Evolutionary conservation across 2,888 invertebrate genomes (phyloP).

Genomic region (Mythimna lalbum): DNA sequence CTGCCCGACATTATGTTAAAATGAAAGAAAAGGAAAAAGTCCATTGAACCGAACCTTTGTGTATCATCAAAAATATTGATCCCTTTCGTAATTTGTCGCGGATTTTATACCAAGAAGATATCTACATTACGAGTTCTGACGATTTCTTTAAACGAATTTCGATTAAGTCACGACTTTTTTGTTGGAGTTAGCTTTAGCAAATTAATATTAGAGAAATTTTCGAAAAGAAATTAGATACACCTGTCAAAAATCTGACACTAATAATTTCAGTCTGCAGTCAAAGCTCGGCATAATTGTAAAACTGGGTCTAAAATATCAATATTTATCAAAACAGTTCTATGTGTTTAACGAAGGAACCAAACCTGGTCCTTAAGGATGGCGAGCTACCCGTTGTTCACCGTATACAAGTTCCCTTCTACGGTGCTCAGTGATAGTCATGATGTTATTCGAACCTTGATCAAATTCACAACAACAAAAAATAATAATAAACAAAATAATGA

Average conservation of each 20-base stretch:
- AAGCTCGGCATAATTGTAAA: not conserved
- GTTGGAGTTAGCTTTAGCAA: not conserved
- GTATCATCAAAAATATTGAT: slow-evolving; percentile 11
- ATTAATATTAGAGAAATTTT: not conserved
- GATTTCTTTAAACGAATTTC: slow-evolving; percentile 1
- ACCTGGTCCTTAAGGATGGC: too few relatives aligned
- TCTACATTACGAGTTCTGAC: too few relatives aligned
- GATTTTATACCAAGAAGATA: not conserved
- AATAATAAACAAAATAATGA: too few relatives aligned
- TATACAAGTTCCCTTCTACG: not conserved
- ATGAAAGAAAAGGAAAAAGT: too few relatives aligned
- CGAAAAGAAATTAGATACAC: not conserved
- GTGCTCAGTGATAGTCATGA: too few relatives aligned
- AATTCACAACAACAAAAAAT: slow-evolving; percentile 3
- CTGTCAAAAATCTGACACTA: not conserved
- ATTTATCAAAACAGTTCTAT: too few relatives aligned
- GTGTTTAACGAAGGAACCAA: too few relatives aligned
- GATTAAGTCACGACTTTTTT: not conserved
- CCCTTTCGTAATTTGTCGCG: slow-evolving; percentile 39
- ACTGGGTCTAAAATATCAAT: too few relatives aligned
- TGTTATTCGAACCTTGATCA: slow-evolving; percentile 19
- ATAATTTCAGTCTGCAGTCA: not conserved
- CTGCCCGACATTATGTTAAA: too few relatives aligned
- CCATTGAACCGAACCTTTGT: slow-evolving; percentile 37
- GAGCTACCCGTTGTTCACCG: too few relatives aligned